These are phyloP conservation scores for Rotaria socialis DNA, from an alignment of 2,888 invertebrate genomes.

Conservation along the genomic window DNA sequence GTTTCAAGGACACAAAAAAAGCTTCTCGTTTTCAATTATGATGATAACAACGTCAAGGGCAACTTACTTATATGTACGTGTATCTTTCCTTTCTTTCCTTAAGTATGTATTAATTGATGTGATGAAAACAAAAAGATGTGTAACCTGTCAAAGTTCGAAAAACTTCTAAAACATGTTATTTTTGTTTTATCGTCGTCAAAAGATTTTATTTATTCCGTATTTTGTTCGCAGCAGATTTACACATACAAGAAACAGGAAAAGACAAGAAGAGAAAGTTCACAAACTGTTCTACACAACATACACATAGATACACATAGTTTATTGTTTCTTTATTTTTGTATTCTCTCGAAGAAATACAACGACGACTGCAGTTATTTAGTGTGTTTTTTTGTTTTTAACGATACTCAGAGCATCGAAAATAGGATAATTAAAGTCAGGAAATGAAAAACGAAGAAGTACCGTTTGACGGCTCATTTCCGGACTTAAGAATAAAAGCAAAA, in stretches of 20 bases:
- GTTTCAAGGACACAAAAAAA: not conserved
- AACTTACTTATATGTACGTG: not conserved
- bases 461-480: not conserved
- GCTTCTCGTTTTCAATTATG: not conserved
- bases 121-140: not conserved
- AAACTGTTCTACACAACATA: constrained; percentile 29
- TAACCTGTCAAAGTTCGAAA: not conserved
- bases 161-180: not conserved
- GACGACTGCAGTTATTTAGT: not conserved
- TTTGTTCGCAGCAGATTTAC: constrained; percentile 3
- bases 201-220: not conserved
- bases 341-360: not conserved
- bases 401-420: constrained; percentile 11
- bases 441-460: not conserved
- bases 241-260: not conserved
- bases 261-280: not conserved
- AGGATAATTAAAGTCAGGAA: constrained; percentile 8
- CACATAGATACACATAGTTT: not conserved
- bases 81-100: not conserved
- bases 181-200: constrained; percentile 7
- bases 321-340: not conserved
- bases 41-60: not conserved
- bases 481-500: not conserved
- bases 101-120: too few species aligned
- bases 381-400: not conserved